Evolutionary conservation across 2,113 vertebrate genomes (phyloP).

Genomic region (Tragelaphus imberbis): DNA sequence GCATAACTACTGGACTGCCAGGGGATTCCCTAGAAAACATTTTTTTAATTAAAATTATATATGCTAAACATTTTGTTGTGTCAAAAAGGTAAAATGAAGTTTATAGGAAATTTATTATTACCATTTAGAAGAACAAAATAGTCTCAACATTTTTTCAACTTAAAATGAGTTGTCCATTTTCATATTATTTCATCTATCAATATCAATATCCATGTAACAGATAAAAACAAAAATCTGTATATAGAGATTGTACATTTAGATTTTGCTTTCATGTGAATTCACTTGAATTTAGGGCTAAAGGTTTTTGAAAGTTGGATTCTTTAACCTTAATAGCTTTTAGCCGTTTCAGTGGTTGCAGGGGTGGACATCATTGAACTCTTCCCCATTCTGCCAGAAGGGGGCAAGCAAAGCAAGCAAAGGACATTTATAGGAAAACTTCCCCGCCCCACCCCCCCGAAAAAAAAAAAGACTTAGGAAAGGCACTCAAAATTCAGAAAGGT

Average conservation of each 20-base stretch:
- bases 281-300: background rate
- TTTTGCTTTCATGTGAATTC: background rate
- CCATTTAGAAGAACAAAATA: background rate
- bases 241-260: background rate
- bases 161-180: background rate
- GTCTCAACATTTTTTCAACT: background rate
- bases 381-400: slow-evolving; percentile 30
- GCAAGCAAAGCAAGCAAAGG: background rate
- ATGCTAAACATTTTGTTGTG: background rate
- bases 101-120: background rate
- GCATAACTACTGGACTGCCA: background rate
- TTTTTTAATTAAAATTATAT: background rate
- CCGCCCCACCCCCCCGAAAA: background rate
- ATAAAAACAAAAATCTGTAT: slow-evolving; percentile 5
- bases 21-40: background rate
- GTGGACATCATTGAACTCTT: background rate
- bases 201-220: background rate
- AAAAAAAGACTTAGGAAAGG: background rate
- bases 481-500: background rate
- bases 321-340: background rate
- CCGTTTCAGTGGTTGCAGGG: background rate
- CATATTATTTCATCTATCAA: background rate
- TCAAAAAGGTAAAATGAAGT: slow-evolving; percentile 8
- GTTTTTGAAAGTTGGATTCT: background rate
- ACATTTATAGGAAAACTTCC: background rate